phyloP scores from a whole-genome alignment of 2,888 invertebrate species.

The Limnephilus marmoratus region DNA sequence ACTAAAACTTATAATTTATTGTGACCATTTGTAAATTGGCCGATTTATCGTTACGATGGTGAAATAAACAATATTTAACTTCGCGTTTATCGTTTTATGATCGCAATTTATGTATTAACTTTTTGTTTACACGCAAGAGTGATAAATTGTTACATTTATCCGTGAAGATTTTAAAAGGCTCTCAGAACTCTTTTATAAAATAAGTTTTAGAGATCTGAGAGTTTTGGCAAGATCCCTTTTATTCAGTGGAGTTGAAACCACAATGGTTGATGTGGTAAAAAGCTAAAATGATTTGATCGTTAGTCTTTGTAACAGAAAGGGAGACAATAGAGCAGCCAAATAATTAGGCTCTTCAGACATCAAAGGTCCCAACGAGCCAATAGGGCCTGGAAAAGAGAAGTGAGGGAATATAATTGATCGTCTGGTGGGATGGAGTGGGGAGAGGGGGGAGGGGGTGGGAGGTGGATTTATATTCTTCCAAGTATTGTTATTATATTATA shows the following conservation, averaged over 20 bases:
- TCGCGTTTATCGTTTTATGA: not conserved
- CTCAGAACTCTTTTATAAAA: not conserved
- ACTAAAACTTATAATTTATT: not conserved
- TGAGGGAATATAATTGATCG: conserved; percentile 55
- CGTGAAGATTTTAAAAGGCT: not conserved
- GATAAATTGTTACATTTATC: not conserved
- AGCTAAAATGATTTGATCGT: conserved; percentile 50
- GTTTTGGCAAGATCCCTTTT: not conserved
- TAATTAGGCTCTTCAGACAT: conserved; percentile 53
- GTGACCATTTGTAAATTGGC: not conserved
- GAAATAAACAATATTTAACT: not conserved
- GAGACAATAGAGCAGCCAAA: conserved; percentile 49
- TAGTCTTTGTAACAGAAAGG: conserved; percentile 44
- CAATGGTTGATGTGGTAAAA: conserved; percentile 19
- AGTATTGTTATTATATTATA: not conserved
- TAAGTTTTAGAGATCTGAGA: not conserved
- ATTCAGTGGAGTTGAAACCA: conserved; percentile 5
- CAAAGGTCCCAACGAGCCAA: conserved; percentile 48
- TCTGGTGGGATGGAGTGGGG: not conserved
- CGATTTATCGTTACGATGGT: not conserved
- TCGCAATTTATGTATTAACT: not conserved
- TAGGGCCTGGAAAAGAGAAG: conserved; percentile 37
- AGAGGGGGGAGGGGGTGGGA: not conserved
- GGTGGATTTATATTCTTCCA: not conserved
- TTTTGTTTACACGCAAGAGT: not conserved